Base-by-base conservation (phyloP, 2,888 invertebrate species). In the Serripes groenlandicus region DNA sequence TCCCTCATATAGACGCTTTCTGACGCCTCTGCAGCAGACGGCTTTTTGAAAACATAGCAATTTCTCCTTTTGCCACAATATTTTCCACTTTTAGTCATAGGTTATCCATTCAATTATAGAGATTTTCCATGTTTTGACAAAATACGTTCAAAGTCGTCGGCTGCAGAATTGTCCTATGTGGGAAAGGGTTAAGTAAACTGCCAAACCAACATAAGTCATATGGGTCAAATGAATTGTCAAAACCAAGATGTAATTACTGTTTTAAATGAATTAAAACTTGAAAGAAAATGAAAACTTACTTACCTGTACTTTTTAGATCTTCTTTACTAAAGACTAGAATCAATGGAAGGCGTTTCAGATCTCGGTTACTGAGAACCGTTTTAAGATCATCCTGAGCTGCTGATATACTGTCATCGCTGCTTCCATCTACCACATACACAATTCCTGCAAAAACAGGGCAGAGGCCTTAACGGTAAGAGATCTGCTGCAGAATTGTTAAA, bases 361-460 rank as follows among this genome's bases (percentile, higher is more conserved):
- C 83, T 34, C 83, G 62, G 34, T 83, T 79, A 11, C 26, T 54
- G 7, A 79, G 64, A 0, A 79, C 56, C 7, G 52, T 49, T n/a
- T 18, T 72, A 5, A 83, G 76, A 37, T 83, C 83, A 28, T 49
- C 28, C 3, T 42, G 58, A n/a, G 74, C 76, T 32, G 37, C 34
- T 0, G n/a, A 11, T 15, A 72, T 21, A 28, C 62, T 56, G 3
- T 35, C 18, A 5, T 32, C 28, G 21, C 76, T 37, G 30, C 75
- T 73, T 32, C 66, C 62, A 52, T 69, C 76, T 21, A 79, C 69
- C 30, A 83, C 70, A 73, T 83, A 83, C 32, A 83, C 76, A 21
- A 83, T 64, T 11, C 70, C 83, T 83, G 73, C 9, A 83, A 71
- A 52, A 58, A n/a, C n/a, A n/a, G n/a, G n/a, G n/a, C n/a, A n/a